Conservation (phyloP, 2,797 vertebrate genomes). For the Esox masquinongy region DNA sequence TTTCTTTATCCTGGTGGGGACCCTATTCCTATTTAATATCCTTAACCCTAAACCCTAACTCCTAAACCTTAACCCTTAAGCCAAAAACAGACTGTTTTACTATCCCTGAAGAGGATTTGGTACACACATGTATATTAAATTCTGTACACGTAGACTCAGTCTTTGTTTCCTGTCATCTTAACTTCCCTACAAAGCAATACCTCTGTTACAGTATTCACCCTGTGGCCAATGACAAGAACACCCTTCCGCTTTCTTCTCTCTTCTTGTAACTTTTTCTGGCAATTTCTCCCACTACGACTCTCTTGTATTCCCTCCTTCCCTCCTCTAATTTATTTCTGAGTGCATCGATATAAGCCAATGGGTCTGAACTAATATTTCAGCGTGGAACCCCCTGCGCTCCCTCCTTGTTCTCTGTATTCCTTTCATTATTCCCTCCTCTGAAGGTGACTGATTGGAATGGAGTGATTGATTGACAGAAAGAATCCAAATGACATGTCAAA, state of each 20-base stretch:
- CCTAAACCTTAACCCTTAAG: too few species aligned
- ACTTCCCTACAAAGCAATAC: background rate
- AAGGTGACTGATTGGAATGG: conserved; percentile 35
- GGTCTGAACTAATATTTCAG: conserved; percentile 64
- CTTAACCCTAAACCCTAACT: too few species aligned
- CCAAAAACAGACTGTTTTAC: too few species aligned
- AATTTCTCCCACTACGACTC: conserved; percentile 27
- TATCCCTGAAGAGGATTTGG: too few species aligned
- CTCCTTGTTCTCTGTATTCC: background rate
- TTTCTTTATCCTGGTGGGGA: too few species aligned
- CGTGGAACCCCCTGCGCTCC: conserved; percentile 19
- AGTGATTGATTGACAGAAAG: conserved; percentile 29
- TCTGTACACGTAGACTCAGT: too few species aligned
- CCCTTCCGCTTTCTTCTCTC: conserved; percentile 10
- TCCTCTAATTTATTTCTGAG: conserved; percentile 66
- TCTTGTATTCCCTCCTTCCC: conserved; percentile 54
- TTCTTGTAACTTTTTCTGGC: conserved; percentile 31
- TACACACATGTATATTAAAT: too few species aligned
- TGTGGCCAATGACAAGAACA: conserved; percentile 18
- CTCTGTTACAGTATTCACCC: conserved; percentile 6
- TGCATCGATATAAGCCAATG: conserved; percentile 61
- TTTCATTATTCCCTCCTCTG: conserved; percentile 46
- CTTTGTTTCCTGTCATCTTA: background rate
- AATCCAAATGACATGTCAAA: conserved; percentile 27
- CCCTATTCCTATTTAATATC: too few species aligned